Conservation (phyloP, 2,797 vertebrate species). For the Centropyge bicolor region DNA sequence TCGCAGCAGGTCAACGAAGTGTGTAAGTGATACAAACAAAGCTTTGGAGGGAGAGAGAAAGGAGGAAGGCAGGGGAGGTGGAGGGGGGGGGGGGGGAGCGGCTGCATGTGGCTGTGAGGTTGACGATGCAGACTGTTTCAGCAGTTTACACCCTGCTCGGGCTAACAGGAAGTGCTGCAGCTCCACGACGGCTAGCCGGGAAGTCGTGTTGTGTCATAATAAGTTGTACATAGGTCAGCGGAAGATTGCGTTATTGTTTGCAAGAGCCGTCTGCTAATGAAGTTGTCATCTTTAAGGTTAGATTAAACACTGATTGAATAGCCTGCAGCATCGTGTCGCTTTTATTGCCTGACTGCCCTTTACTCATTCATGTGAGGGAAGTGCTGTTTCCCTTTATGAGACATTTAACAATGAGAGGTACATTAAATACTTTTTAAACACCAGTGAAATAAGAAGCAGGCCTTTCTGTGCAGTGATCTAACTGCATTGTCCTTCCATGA, state of each 20-base stretch:
- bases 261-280: constrained; percentile 43
- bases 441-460: constrained; percentile 15
- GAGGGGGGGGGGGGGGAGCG: neutral
- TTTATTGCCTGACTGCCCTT: constrained; percentile 53
- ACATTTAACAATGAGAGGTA: constrained; percentile 22
- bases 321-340: constrained; percentile 2
- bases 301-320: constrained; percentile 46
- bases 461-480: constrained; percentile 32
- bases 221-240: constrained; percentile 36
- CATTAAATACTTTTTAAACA: constrained; percentile 26
- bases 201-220: constrained; percentile 27
- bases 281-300: constrained; percentile 53
- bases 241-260: constrained; percentile 34
- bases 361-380: constrained; percentile 21
- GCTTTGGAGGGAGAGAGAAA: constrained; percentile 49
- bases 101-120: constrained; percentile 48
- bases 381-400: constrained; percentile 29
- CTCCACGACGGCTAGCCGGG: constrained; percentile 32
- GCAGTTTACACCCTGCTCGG: constrained; percentile 60
- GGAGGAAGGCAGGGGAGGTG: constrained; percentile 46
- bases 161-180: constrained; percentile 72
- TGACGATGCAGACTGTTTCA: constrained; percentile 71
- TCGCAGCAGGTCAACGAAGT: constrained; percentile 41
- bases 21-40: constrained; percentile 46
- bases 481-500: constrained; percentile 49